Percentiles rank a stretch among this genome's conserved stretches.
These are phyloP conservation scores for Parelbella ahira DNA, from an alignment of 2,888 invertebrate species.

Conservation along the genomic window DNA sequence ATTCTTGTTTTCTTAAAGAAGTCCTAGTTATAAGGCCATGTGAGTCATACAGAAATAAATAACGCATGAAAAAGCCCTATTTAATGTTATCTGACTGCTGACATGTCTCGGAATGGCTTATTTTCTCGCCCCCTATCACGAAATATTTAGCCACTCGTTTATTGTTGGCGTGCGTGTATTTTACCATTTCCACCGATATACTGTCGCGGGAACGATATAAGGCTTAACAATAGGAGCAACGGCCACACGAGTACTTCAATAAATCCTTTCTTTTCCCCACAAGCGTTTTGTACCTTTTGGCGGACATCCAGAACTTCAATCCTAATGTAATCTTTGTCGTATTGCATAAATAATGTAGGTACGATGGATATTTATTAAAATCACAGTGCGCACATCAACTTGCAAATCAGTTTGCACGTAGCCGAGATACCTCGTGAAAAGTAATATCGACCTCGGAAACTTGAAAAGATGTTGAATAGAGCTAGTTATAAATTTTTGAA, in stretches of 20 bases:
- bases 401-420: too few relatives aligned
- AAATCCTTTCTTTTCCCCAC: slow-evolving; percentile 3
- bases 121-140: background rate
- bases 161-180: slow-evolving; percentile 27
- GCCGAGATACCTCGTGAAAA: slow-evolving; percentile 5
- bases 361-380: slow-evolving; percentile 21
- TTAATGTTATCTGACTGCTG: slow-evolving; percentile 2
- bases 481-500: slow-evolving; percentile 7
- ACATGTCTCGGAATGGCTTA: slow-evolving; percentile 4
- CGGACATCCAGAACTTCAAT: slow-evolving; percentile 12
- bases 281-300: slow-evolving; percentile 13
- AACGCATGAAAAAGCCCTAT: background rate
- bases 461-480: slow-evolving; percentile 2
- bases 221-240: background rate
- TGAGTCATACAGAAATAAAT: too few relatives aligned
- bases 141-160: slow-evolving; percentile 2
- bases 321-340: slow-evolving; percentile 13
- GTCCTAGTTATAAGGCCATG: too few relatives aligned
- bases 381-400: background rate
- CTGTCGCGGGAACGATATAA: background rate
- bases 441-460: slow-evolving; percentile 1
- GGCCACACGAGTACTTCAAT: background rate
- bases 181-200: slow-evolving; percentile 26
- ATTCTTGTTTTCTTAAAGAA: too few relatives aligned
- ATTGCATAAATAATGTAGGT: slow-evolving; percentile 16